Evolutionary conservation across 2,113 vertebrate genomes (phyloP), one percentile per base, ranked within the genome.

Genomic region (Gobius niger): DNA sequence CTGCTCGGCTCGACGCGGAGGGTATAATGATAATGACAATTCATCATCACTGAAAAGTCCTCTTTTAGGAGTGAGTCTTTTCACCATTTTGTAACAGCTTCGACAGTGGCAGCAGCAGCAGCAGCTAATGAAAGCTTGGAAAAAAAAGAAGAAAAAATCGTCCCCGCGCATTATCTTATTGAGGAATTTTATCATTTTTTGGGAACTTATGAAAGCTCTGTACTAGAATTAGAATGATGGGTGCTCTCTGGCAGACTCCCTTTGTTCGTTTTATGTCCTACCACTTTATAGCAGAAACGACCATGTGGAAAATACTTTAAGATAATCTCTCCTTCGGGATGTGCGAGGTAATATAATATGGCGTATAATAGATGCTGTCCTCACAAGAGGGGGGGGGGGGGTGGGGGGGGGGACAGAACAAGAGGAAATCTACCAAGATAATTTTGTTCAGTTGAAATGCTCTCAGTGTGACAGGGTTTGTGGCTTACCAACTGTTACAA

Each of bases 11-110:
- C 64, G 70, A 75, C 72, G 77, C 7, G 53, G 67, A 66, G 70
- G 63, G 72, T 82, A 49, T 83, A 80, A 83, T 85, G 78, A 83
- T 88, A 82, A 85, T 82, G 82, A 81, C 63, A 70, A 67, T 85
- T 87, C 68, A 84, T 89, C 80, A 86, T 86, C 7, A 59, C 72
- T 67, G 66, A 78, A 82, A 87, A 89, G 85, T 68, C 83, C 54
- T 78, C 75, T 80, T 54, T 75, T 75, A 81, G 78, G 74, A 68
- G 44, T 14, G 7, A 82, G 63, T 52, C 81, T 69, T 73, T 71
- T 73, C 70, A 67, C 70, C 65, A 80, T 70, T 84, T 88, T 87
- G 75, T 81, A 67, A 60, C 10, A 60, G 67, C 68, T 75, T 77
- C 68, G 51, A 76, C 76, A 74, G 72, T 75, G 72, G 81, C 75